phyloP scores from a whole-genome alignment of 2,888 invertebrate genomes.

The Thera obeliscata region DNA sequence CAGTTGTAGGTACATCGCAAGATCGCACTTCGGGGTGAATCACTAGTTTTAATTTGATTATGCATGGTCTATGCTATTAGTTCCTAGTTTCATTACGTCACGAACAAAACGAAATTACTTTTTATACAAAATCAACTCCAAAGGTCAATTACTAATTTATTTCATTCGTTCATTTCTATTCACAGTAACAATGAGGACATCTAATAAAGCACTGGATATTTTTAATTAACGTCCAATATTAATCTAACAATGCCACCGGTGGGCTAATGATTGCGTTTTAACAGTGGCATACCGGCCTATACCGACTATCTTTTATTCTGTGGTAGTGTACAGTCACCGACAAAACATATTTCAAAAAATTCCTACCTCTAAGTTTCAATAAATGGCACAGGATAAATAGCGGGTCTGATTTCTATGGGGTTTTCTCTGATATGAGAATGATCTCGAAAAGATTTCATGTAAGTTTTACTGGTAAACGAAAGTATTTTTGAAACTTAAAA shows the following conservation, averaged over 20 bases:
- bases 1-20: too few relatives aligned
- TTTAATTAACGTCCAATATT: constrained; percentile 44
- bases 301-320: constrained; percentile 19
- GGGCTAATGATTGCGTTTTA: constrained; percentile 43
- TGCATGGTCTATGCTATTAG: neutral
- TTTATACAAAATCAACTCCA: constrained; percentile 11
- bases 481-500: too few relatives aligned
- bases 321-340: constrained; percentile 15
- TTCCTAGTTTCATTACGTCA: neutral
- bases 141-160: constrained; percentile 21
- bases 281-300: constrained; percentile 25
- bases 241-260: constrained; percentile 41
- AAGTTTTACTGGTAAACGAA: too few relatives aligned
- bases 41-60: neutral
- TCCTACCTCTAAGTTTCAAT: too few relatives aligned
- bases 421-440: too few relatives aligned
- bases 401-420: too few relatives aligned
- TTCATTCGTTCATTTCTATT: constrained; percentile 25
- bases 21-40: neutral
- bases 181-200: constrained; percentile 38
- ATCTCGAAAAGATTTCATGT: too few relatives aligned
- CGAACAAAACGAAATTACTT: constrained; percentile 15
- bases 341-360: constrained; percentile 7
- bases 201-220: constrained; percentile 43
- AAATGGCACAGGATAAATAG: too few relatives aligned